Base-by-base conservation (phyloP, 1,140 invertebrate species). In the Nymphalis io region DNA sequence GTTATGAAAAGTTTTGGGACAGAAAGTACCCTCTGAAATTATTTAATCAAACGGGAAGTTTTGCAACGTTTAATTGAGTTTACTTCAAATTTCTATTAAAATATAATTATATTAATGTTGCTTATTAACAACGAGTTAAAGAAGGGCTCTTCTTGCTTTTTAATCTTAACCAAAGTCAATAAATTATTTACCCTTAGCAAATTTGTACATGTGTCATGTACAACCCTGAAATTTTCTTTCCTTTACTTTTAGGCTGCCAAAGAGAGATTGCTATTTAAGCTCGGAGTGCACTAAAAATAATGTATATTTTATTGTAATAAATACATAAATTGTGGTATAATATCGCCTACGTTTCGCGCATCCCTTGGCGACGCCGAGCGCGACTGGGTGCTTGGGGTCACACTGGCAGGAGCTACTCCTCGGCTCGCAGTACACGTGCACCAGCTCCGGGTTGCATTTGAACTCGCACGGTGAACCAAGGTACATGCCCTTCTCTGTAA, bases 331-430 rank as follows among this genome's bases (percentile, higher is more conserved):
- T 33, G n/a, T n/a, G 27, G 27, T 33, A 0, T 33, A 6, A 33
- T 33, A 33, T 33, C 4, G 93, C 95, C 93, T 92, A 96, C 96
- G 95, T 93, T 96, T 96, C 81, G 95, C 95, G 92, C 96, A 97
- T 75, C 96, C 96, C 81, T 94, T 95, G 66, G 93, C 93, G 67
- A 93, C 93, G 67, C 94, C 95, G 64, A 97, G 93, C 81, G 93
- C 93, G 68, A 97, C 96, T 11, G 96, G 95, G 88, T 95, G 95
- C 74, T 94, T 94, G 78, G 94, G 94, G 76, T 96, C 95, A 84
- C 96, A 97, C 81, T 95, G 94, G 88, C 96, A 97, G 59, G 90
- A 91, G 55, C 92, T 92, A 44, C 94, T 94, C 74, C 93, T 88
- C 44, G 93, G 93, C 87, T 96, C 94, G 87, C 96, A 97, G 89